Evolutionary conservation across 2,113 vertebrate species (phyloP).

Genomic region (Anser cygnoides): DNA sequence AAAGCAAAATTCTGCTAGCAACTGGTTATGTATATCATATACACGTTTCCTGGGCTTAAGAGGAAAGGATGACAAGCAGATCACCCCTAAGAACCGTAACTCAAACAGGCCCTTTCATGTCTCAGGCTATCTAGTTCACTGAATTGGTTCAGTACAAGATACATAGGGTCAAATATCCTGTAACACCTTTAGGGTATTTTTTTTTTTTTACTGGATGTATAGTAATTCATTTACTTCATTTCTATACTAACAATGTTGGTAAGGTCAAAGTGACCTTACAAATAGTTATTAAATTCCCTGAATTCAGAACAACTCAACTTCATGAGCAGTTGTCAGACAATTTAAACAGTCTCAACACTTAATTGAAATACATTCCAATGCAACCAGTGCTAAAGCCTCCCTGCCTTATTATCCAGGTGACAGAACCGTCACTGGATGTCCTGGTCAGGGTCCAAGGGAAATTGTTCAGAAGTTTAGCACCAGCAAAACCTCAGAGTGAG

Average conservation of each 20-base stretch:
- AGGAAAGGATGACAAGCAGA: not conserved
- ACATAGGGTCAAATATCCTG: not conserved
- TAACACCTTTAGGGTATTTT: not conserved
- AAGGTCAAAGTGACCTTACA: not conserved
- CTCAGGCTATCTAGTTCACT: not conserved
- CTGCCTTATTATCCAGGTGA: not conserved
- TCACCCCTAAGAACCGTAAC: rapidly evolving
- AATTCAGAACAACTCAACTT: not conserved
- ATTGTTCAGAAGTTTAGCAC: not conserved
- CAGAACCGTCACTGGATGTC: not conserved
- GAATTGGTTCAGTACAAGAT: not conserved
- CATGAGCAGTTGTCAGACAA: not conserved
- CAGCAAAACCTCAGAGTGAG: rapidly evolving
- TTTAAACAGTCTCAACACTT: not conserved
- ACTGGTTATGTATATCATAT: not conserved
- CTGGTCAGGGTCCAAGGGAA: rapidly evolving
- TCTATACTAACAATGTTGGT: not conserved
- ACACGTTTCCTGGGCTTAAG: not conserved
- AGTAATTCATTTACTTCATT: not conserved
- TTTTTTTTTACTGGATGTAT: not conserved
- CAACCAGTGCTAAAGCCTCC: not conserved
- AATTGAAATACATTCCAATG: rapidly evolving
- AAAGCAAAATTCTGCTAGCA: not conserved
- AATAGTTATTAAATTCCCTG: not conserved
- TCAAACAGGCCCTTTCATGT: not conserved